These are phyloP conservation scores for Allolobophora icterica DNA, from an alignment of 2,888 invertebrate species.

Conservation along the genomic window DNA sequence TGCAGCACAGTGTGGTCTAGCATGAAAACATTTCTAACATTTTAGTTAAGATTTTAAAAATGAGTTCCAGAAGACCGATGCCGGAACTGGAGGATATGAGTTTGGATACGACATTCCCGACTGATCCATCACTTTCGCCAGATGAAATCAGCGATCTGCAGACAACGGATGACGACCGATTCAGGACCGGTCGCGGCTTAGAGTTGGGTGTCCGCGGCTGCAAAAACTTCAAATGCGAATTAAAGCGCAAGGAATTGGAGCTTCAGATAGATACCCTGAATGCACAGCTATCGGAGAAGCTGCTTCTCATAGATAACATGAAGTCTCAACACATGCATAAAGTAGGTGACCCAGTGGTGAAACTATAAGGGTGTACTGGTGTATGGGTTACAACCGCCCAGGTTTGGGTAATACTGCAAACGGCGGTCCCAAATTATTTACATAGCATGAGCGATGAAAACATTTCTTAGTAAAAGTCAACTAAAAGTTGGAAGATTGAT, in stretches of 20 bases:
- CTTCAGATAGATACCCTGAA: constrained; percentile 49
- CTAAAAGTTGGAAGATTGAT: no score
- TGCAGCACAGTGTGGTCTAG: no score
- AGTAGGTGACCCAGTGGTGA: constrained; percentile 43
- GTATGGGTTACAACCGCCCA: no score
- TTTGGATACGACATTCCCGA: constrained; percentile 63
- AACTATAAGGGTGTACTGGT: no score
- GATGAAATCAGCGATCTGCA: constrained; percentile 53
- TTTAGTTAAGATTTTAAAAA: not conserved
- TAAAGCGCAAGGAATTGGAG: constrained; percentile 14
- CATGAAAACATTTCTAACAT: not conserved
- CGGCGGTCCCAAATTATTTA: no score
- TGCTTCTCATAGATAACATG: constrained; percentile 61
- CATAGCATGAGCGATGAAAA: no score
- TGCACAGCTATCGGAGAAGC: constrained; percentile 64
- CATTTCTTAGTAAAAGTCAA: no score
- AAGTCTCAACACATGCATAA: constrained; percentile 62
- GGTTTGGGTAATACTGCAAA: no score
- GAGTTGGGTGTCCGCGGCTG: not conserved
- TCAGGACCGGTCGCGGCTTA: not conserved
- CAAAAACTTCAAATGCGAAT: constrained; percentile 22
- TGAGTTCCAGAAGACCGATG: not conserved
- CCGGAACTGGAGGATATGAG: constrained; percentile 57
- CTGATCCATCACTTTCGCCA: constrained; percentile 63
- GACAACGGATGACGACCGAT: constrained; percentile 43